Evolutionary conservation across 2,113 vertebrate genomes (phyloP).

Genomic region (Manacus vitellinus): DNA sequence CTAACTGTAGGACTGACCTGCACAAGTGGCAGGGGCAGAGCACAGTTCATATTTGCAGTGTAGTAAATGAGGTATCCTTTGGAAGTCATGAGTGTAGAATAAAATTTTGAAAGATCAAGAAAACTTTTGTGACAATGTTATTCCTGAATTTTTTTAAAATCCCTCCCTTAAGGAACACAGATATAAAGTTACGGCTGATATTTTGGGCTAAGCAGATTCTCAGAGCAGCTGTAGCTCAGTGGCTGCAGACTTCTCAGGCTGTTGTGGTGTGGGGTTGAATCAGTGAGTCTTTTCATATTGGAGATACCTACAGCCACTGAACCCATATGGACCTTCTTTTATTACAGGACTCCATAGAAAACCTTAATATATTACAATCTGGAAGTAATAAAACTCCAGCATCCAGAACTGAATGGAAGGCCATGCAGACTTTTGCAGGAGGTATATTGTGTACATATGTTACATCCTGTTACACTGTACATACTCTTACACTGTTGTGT

Average conservation of each 20-base stretch:
- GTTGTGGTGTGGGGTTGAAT: neutral
- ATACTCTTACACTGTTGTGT: neutral
- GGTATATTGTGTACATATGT: neutral
- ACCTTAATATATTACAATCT: neutral
- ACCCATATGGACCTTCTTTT: neutral
- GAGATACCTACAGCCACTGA: neutral
- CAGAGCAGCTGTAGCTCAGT: neutral
- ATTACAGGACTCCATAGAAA: neutral
- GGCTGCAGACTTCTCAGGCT: neutral
- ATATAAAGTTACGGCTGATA: neutral
- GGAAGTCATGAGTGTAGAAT: neutral
- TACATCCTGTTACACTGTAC: neutral
- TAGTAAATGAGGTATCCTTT: neutral
- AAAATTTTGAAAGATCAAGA: neutral
- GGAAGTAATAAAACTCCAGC: neutral
- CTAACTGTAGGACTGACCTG: neutral
- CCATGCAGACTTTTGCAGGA: neutral
- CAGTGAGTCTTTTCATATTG: neutral
- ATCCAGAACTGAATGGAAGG: neutral
- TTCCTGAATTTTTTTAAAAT: neutral
- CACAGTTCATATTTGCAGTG: neutral
- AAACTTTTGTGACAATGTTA: neutral
- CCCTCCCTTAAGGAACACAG: neutral
- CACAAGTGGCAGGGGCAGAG: neutral
- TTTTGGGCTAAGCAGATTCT: neutral